phyloP scores from a whole-genome alignment of 2,113 vertebrate genomes.

The Elanoides forficatus region DNA sequence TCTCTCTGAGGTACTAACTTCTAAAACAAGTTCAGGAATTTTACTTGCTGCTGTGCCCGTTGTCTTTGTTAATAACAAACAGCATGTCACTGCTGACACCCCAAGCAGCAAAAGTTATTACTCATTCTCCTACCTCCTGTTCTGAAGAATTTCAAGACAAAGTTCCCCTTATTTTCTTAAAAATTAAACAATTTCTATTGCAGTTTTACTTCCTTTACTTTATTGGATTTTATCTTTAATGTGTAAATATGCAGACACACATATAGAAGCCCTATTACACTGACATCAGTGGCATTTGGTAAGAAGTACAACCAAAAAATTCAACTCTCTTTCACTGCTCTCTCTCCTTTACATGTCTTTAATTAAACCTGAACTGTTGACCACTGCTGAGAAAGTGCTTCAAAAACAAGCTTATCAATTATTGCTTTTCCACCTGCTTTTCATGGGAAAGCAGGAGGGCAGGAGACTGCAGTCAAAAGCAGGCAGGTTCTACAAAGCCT shows the following conservation, averaged over 20 bases:
- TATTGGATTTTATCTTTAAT: background rate
- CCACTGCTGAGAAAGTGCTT: background rate
- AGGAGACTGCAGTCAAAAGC: background rate
- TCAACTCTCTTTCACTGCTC: background rate
- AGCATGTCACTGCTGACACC: background rate
- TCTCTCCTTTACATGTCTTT: background rate
- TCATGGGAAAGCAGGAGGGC: background rate
- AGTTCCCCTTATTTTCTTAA: background rate
- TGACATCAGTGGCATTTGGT: background rate
- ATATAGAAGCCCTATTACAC: accelerated
- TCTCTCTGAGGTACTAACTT: background rate
- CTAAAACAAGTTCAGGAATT: background rate
- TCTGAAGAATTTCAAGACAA: background rate
- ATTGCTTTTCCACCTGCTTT: background rate
- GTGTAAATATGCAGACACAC: background rate
- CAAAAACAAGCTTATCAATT: background rate
- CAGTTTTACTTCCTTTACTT: background rate
- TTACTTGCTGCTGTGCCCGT: background rate
- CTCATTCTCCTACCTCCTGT: background rate
- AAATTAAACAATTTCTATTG: background rate
- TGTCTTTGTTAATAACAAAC: background rate
- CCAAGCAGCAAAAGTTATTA: background rate
- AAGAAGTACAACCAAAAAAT: background rate
- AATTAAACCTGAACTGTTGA: background rate
- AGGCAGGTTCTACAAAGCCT: background rate